Evolutionary conservation across 2,797 vertebrate species (phyloP).

Genomic region (Atherinosoma microstoma): DNA sequence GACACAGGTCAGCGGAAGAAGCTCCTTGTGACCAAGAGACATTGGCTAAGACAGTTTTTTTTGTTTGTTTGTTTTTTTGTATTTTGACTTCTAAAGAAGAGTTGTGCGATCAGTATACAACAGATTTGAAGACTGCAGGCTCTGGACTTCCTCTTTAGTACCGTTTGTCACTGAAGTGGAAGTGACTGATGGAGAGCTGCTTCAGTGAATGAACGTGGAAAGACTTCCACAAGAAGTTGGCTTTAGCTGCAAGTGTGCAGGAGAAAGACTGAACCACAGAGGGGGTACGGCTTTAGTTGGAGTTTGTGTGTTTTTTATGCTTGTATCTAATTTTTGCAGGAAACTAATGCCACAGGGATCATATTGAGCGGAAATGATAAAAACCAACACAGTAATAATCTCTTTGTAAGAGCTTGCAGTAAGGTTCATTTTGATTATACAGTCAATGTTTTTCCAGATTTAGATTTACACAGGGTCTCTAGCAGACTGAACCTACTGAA

Average conservation of each 20-base stretch:
- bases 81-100: slow-evolving; percentile 26
- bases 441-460: neutral
- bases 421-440: slow-evolving; percentile 15
- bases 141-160: slow-evolving; percentile 30
- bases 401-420: slow-evolving; percentile 13
- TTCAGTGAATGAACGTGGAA: slow-evolving; percentile 35
- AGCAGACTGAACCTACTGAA: slow-evolving; percentile 19
- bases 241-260: slow-evolving; percentile 25
- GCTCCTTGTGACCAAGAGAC: slow-evolving; percentile 49
- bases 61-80: neutral
- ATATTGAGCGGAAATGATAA: slow-evolving; percentile 37
- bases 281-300: slow-evolving; percentile 22
- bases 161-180: slow-evolving; percentile 51
- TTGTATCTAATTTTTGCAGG: slow-evolving; percentile 25
- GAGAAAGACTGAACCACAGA: slow-evolving; percentile 14
- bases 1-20: slow-evolving; percentile 61
- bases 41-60: slow-evolving; percentile 26
- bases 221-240: slow-evolving; percentile 25
- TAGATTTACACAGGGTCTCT: slow-evolving; percentile 8
- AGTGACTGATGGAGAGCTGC: slow-evolving; percentile 58
- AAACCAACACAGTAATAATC: slow-evolving; percentile 41
- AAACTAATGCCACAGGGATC: slow-evolving; percentile 21
- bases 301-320: slow-evolving; percentile 38
- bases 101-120: slow-evolving; percentile 20
- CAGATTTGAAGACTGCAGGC: slow-evolving; percentile 46